Percentiles rank a stretch among this genome's conserved stretches.
Evolutionary conservation across 2,113 vertebrate species (phyloP).

Genomic region (Chroicocephalus ridibundus): DNA sequence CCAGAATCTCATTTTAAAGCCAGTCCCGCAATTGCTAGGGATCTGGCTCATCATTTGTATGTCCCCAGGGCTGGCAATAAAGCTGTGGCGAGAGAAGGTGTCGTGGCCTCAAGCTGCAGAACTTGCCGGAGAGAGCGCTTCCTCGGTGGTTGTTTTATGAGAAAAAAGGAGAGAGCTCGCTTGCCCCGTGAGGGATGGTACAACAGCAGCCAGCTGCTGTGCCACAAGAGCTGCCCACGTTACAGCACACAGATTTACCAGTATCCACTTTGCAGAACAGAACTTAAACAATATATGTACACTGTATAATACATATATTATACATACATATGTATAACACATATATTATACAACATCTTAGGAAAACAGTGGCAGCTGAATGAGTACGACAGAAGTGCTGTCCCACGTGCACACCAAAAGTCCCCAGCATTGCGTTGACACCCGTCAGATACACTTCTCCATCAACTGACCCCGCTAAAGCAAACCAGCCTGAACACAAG

Average conservation of each 20-base stretch:
- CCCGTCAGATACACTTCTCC: not conserved
- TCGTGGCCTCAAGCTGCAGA: not conserved
- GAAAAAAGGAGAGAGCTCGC: not conserved
- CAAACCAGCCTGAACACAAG: not conserved
- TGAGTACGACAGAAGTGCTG: not conserved
- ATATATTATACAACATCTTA: not conserved
- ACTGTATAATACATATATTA: not conserved
- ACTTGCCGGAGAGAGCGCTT: not conserved
- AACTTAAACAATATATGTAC: not conserved
- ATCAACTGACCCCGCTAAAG: not conserved
- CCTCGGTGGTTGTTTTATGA: not conserved
- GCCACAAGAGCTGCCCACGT: not conserved
- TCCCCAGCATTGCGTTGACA: not conserved
- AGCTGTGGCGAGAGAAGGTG: not conserved
- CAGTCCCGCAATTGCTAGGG: not conserved
- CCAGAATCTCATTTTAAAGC: not conserved
- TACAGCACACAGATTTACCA: not conserved
- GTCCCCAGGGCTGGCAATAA: not conserved
- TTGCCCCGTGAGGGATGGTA: rapidly evolving
- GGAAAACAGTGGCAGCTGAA: not conserved
- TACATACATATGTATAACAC: not conserved
- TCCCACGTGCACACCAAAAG: rapidly evolving
- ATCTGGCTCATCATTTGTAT: not conserved
- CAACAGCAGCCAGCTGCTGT: not conserved
- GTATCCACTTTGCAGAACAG: not conserved